A percentile compares a stretch with the other conserved stretches of the same genome.
Evolutionary conservation across 2,888 invertebrate species (phyloP).

Genomic region (Scaptomyza flava): DNA sequence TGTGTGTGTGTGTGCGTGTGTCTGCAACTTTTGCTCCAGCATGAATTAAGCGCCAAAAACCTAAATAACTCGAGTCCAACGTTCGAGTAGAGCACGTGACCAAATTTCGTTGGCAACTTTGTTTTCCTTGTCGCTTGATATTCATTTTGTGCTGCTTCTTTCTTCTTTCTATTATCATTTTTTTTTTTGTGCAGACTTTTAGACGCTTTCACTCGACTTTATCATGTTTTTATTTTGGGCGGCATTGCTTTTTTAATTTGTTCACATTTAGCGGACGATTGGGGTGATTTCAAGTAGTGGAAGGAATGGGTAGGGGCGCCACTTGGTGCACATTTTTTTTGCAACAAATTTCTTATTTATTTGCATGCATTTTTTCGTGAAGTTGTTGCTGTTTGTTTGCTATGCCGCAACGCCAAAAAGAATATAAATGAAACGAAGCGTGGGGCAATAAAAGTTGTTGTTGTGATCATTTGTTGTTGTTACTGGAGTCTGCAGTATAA

Average conservation of each 20-base stretch:
- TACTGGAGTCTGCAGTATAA: conserved; percentile 59
- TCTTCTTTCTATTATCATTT: not conserved
- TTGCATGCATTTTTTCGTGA: conserved; percentile 23
- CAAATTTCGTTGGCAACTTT: conserved; percentile 73
- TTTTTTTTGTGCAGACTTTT: conserved; percentile 23
- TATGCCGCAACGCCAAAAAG: conserved; percentile 57
- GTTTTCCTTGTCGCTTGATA: conserved; percentile 29
- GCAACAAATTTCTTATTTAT: conserved; percentile 35
- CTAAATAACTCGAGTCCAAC: conserved; percentile 67
- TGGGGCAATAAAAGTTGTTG: conserved; percentile 63
- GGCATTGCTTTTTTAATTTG: conserved; percentile 67
- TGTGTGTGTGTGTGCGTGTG: conserved; percentile 36
- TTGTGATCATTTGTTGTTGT: conserved; percentile 25
- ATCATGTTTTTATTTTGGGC: conserved; percentile 69
- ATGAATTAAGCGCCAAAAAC: conserved; percentile 72
- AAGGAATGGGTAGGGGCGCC: not conserved
- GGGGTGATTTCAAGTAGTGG: not conserved
- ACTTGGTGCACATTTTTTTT: conserved; percentile 28
- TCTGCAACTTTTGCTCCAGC: conserved; percentile 48
- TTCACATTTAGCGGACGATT: conserved; percentile 45
- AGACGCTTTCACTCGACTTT: conserved; percentile 55
- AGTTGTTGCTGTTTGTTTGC: conserved; percentile 23
- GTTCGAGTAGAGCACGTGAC: conserved; percentile 65
- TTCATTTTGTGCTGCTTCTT: conserved; percentile 9
- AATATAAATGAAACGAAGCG: conserved; percentile 70